phyloP scores from a whole-genome alignment of 2,888 invertebrate species.

The Dicyrtoma fusca region DNA sequence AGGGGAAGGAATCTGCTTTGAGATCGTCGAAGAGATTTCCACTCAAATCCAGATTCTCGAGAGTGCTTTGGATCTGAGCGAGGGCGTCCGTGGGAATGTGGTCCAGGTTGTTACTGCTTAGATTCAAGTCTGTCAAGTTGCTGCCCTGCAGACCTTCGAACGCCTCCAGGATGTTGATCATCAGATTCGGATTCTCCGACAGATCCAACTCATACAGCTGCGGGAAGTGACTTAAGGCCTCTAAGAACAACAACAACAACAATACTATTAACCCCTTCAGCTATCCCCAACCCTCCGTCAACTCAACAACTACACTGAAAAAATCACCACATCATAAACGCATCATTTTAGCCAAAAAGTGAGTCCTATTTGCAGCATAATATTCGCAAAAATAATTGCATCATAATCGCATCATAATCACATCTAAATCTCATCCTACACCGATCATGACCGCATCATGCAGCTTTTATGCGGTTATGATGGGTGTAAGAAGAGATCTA shows the following conservation, averaged over 20 bases:
- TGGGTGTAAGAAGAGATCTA: no score
- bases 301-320: no score
- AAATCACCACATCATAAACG: no score
- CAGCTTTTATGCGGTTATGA: no score
- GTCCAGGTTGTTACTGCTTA: conserved; percentile 37
- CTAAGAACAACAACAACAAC: conserved; percentile 34
- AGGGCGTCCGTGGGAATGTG: conserved; percentile 41
- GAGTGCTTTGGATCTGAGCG: background rate
- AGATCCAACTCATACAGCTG: conserved; percentile 40
- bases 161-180: conserved; percentile 32
- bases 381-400: no score
- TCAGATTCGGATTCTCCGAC: conserved; percentile 45
- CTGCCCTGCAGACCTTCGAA: conserved; percentile 28
- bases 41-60: conserved; percentile 40
- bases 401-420: no score
- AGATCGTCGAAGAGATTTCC: conserved; percentile 41
- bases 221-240: conserved; percentile 40
- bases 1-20: conserved; percentile 27
- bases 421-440: no score
- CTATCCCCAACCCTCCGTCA: no score
- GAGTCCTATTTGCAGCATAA: no score
- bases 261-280: no score
- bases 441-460: no score
- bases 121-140: conserved; percentile 12
- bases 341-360: no score